These are phyloP conservation scores for Trichonephila clavipes DNA, from an alignment of 1,140 invertebrate species.

Conservation along the genomic window DNA sequence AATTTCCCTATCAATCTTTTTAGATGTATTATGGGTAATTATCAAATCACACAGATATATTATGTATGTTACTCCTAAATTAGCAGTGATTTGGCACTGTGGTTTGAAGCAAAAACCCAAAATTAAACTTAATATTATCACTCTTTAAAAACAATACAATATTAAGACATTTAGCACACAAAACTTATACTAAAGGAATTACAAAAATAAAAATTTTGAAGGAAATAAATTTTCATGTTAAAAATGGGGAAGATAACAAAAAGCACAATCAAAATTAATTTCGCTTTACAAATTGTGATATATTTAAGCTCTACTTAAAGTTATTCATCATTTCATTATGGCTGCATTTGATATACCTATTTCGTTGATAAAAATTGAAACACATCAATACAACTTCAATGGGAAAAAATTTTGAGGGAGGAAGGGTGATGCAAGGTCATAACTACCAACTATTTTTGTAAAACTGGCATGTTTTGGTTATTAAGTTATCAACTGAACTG, in stretches of 20 bases:
- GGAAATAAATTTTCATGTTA: background rate
- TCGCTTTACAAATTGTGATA: constrained; percentile 22
- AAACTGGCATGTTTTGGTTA: background rate
- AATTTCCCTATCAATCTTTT: background rate
- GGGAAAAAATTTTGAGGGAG: background rate
- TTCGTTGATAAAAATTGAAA: constrained; percentile 21
- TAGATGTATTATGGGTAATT: background rate
- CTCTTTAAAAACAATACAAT: background rate
- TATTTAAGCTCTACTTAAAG: constrained; percentile 32
- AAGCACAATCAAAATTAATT: background rate
- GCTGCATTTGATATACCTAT: constrained; percentile 3
- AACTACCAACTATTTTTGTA: background rate
- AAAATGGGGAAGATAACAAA: background rate
- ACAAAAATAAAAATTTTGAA: background rate
- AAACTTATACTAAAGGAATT: background rate
- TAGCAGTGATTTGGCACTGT: constrained; percentile 35
- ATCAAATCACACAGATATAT: background rate
- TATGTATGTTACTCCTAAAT: background rate
- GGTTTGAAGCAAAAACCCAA: constrained; percentile 43
- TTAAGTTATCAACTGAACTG: background rate
- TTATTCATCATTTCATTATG: background rate
- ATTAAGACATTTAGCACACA: background rate
- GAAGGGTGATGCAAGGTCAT: background rate
- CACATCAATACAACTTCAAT: background rate
- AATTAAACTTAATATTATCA: background rate